These are phyloP conservation scores for Diorhabda sublineata DNA, from an alignment of 1,140 invertebrate species.

Conservation along the genomic window DNA sequence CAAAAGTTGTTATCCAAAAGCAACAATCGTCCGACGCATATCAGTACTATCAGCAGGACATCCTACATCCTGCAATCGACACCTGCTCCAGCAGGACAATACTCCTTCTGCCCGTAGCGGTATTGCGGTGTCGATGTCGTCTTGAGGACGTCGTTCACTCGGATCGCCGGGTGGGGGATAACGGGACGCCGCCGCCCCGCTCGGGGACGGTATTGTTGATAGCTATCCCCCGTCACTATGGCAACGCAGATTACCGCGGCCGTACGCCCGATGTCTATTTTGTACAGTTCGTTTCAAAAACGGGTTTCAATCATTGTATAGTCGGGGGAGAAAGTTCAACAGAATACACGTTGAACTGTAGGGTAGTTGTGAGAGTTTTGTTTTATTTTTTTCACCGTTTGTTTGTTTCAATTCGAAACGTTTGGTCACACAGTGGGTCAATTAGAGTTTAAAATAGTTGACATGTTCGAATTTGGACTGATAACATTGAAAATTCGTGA, in stretches of 20 bases:
- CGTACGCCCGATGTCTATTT: conserved; percentile 49
- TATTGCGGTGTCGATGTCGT: conserved; percentile 8
- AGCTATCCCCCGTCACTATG: conserved; percentile 48
- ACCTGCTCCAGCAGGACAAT: conserved; percentile 21
- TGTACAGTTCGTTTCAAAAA: conserved; percentile 41
- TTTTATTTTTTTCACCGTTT: not conserved
- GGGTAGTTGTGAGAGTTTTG: not conserved
- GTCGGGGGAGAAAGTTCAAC: conserved; percentile 24
- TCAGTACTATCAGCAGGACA: not conserved
- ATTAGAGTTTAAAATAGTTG: not conserved
- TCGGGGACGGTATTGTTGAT: conserved; percentile 47
- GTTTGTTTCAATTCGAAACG: not conserved
- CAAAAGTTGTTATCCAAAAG: no score
- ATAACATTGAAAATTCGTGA: no score
- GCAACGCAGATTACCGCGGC: conserved; percentile 49
- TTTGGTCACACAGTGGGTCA: conserved; percentile 1
- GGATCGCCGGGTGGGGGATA: conserved; percentile 1
- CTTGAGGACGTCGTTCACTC: conserved; percentile 16
- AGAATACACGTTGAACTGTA: not conserved
- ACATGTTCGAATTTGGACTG: no score
- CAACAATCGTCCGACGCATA: no score
- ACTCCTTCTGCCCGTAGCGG: conserved; percentile 6
- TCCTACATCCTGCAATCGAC: conserved; percentile 18
- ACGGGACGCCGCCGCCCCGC: conserved; percentile 13
- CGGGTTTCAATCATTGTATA: conserved; percentile 48